Evolutionary conservation across 1,140 invertebrate species (phyloP), one percentile per base, ranked within the genome.

Genomic region (Drosophila auraria): DNA sequence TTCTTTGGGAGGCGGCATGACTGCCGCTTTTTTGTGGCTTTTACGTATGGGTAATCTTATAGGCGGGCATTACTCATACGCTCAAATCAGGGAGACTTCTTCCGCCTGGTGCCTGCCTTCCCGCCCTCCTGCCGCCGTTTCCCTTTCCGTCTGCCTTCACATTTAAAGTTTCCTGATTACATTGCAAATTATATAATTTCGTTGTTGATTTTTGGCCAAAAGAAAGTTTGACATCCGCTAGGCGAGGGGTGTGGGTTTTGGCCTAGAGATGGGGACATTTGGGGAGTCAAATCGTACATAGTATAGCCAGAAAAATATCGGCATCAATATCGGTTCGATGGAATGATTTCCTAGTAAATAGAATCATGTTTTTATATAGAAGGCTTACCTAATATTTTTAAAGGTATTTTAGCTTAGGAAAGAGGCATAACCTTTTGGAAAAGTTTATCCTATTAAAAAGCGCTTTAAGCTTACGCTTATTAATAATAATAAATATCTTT

Each of bases 161-260:
- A 80, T 90, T 90, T 90, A 86, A 90, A 90, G 86, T 90, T 90
- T 86, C 71, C 79, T 86, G 86, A 90, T 90, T 90, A 90, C 87
- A 90, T 84, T 74, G 86, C 86, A 90, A 90, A 90, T 90, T 90
- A 90, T 90, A 90, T 90, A 90, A 90, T 90, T 90, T 80, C 79
- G 79, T 80, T 82, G 86, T 90, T 90, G 79, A 86, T 80, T 90
- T 86, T 86, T 69, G 69, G 68, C 68, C 63, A 75, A 57, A 56
- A 47, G 70, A 78, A 76, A 82, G 57, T 76, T 81, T 72, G 59
- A 49, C 62, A 69, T 71, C 49, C 63, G 57, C 49, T 33, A n/a
- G 42, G 57, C 20, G 50, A 15, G 6, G 38, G 42, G 40, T 63
- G 47, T n/a, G 64, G n/a, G 9, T 23, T 44, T 15, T 11, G 15